A percentile compares a stretch with the other conserved stretches of the same genome.
phyloP scores from a whole-genome alignment of 1,140 invertebrate species.

The Stegodyphus mimosarum region DNA sequence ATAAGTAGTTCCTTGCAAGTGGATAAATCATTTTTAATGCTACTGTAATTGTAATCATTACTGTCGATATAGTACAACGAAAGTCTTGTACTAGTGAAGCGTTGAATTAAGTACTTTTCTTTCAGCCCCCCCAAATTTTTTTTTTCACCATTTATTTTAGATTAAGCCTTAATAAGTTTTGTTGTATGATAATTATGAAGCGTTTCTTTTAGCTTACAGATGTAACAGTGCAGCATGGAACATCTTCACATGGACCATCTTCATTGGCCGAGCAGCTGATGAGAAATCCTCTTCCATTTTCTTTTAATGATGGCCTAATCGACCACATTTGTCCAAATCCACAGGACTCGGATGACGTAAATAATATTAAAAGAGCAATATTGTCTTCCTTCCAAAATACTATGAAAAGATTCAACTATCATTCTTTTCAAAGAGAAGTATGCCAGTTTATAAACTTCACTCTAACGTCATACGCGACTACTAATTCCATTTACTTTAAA shows the following conservation, averaged over 20 bases:
- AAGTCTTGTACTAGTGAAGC: too few species aligned
- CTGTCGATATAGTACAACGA: too few species aligned
- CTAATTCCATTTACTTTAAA: too few species aligned
- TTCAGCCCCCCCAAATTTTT: too few species aligned
- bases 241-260: background rate
- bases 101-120: too few species aligned
- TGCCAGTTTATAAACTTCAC: constrained; percentile 22
- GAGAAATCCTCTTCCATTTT: constrained; percentile 72
- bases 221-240: constrained; percentile 29
- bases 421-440: constrained; percentile 79
- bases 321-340: constrained; percentile 69
- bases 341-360: constrained; percentile 75
- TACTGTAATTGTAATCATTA: too few species aligned
- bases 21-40: too few species aligned
- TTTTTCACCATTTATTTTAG: too few species aligned
- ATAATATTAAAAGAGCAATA: constrained; percentile 89
- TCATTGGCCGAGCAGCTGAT: constrained; percentile 30
- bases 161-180: too few species aligned
- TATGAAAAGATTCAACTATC: constrained; percentile 86
- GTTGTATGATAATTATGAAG: too few species aligned
- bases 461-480: too few species aligned
- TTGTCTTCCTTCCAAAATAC: constrained; percentile 89
- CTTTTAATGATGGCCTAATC: constrained; percentile 70
- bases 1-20: too few species aligned
- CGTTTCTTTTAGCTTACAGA: constrained; percentile 14